These are phyloP conservation scores for Tadarida brasiliensis DNA, from an alignment of 2,797 vertebrate species.

Conservation along the genomic window DNA sequence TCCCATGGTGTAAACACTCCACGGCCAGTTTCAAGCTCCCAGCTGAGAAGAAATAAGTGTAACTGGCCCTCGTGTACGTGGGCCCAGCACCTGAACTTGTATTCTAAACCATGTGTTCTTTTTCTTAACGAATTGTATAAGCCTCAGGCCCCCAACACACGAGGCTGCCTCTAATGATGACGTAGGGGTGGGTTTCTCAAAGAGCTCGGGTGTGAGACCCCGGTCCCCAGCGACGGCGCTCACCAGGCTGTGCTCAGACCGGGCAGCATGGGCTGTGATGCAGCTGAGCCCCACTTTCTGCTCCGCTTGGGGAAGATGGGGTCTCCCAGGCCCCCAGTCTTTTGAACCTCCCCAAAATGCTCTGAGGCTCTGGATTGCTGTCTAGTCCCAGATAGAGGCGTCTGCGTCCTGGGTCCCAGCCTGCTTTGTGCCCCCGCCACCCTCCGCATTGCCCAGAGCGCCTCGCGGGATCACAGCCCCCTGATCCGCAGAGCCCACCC, in stretches of 20 bases:
- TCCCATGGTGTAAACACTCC: neutral
- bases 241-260: neutral
- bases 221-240: no score
- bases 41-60: neutral
- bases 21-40: neutral
- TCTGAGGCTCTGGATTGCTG: neutral
- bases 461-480: neutral
- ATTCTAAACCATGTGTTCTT: neutral
- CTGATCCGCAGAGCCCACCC: neutral
- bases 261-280: neutral
- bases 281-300: neutral
- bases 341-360: neutral
- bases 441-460: neutral
- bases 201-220: accelerated
- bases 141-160: neutral
- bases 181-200: neutral
- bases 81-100: neutral
- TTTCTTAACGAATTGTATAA: neutral
- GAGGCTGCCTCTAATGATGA: neutral
- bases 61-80: accelerated
- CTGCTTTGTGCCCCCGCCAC: accelerated
- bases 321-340: neutral
- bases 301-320: accelerated
- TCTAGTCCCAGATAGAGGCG: neutral
- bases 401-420: neutral